These are phyloP conservation scores for Lutjanus erythropterus DNA, from an alignment of 2,113 vertebrate species.

Conservation along the genomic window DNA sequence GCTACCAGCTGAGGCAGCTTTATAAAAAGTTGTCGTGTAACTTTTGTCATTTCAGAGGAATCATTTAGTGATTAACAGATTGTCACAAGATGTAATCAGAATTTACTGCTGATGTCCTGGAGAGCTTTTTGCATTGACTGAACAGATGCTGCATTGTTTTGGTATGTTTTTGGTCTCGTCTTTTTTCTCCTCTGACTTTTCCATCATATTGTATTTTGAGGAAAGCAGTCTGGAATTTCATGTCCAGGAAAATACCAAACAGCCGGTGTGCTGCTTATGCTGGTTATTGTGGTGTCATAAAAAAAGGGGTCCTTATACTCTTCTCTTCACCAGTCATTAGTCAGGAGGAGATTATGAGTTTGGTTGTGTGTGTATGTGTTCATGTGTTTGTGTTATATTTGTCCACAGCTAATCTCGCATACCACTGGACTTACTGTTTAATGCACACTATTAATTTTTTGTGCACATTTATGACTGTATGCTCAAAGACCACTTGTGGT, in stretches of 20 bases:
- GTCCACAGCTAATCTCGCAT: too few relatives aligned
- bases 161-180: neutral
- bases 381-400: too few relatives aligned
- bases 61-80: neutral
- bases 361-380: too few relatives aligned
- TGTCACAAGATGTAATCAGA: conserved; percentile 1
- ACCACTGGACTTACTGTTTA: too few relatives aligned
- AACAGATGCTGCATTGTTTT: neutral
- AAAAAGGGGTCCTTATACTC: neutral
- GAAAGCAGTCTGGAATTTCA: neutral
- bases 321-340: too few relatives aligned
- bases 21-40: neutral
- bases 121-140: neutral
- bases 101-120: neutral
- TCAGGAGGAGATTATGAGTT: too few relatives aligned
- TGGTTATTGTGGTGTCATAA: neutral
- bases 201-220: neutral
- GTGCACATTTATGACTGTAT: too few relatives aligned
- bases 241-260: too few relatives aligned
- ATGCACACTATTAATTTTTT: too few relatives aligned
- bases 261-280: too few relatives aligned
- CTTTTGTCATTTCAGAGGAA: neutral
- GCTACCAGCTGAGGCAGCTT: neutral
- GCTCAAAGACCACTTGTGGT: too few relatives aligned
- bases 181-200: neutral